Conservation (phyloP, 2,113 vertebrate species). For the Psophia crepitans region DNA sequence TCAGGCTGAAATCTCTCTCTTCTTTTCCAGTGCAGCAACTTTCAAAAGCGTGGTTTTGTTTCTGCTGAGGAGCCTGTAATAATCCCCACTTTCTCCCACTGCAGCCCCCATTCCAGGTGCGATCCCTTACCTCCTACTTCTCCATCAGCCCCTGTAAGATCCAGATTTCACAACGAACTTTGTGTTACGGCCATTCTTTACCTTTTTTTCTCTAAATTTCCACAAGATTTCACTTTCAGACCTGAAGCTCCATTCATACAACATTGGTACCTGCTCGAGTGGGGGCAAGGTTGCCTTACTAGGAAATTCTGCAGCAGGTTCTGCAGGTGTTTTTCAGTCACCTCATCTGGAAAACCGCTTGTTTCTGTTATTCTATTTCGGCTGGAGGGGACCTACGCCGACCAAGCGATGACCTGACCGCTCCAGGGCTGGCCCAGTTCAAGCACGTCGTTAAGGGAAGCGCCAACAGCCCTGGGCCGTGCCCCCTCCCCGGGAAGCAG, state of each 20-base stretch:
- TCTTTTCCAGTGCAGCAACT: background rate
- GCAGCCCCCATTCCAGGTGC: background rate
- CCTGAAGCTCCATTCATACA: background rate
- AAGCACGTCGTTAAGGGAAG: too few species aligned
- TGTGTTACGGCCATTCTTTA: background rate
- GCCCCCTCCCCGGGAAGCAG: too few species aligned
- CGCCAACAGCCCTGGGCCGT: background rate
- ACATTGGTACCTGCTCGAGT: too few species aligned
- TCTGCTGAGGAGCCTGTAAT: too few species aligned
- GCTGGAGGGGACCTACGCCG: background rate
- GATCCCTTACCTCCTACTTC: background rate
- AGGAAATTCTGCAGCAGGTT: background rate
- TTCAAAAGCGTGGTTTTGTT: background rate
- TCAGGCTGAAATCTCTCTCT: background rate
- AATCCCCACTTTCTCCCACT: background rate
- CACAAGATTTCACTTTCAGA: background rate
- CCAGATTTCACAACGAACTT: background rate
- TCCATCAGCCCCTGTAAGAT: background rate
- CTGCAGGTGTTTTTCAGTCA: background rate
- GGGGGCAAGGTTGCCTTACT: background rate
- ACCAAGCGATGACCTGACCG: background rate
- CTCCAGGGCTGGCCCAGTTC: background rate
- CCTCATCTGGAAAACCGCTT: background rate
- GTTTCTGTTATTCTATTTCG: background rate
- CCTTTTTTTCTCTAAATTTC: background rate